Base-by-base conservation (phyloP, 2,888 invertebrate species). In the Drosophila buzzatii region DNA sequence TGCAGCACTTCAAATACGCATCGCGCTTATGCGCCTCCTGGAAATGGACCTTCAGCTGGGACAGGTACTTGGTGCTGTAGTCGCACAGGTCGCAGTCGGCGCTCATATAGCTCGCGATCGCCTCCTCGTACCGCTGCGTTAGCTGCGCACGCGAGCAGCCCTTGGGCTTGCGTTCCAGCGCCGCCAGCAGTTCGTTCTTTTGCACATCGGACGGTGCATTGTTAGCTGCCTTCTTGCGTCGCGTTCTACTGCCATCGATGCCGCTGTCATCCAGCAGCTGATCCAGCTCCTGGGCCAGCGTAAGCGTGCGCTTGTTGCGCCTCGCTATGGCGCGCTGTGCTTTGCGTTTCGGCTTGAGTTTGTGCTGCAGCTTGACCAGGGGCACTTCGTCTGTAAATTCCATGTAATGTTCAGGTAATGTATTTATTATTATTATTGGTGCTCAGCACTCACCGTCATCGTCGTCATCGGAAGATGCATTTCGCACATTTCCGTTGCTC, bases 81-180 rank as follows among this genome's bases (percentile, higher is more conserved):
- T 91, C 81, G 59, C 91, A 91, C 20, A 92, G 79, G 64, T 91
- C 91, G 63, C 91, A 91, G 67, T 81, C 88, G 42, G 92, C 80
- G 35, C 74, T 79, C 89, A 91, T 87, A 33, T 87, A 86, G 71
- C 87, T 89, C 60, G 86, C 86, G 20, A 86, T 86, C 7, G 88
- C 73, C 49, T 86, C 90, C 59, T 86, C 86, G 18, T 86, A 86
- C 6, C 85, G 79, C 41, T 87, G 77, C 16, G 90, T 73, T 33
- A 86, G 68, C 56, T 87, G 89, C 0, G 74, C 73, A 2, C 90
- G 81, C 10, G 86, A 79, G 14, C 89, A 90, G 56, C 90, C 90
- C 18, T 90, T 86, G 10, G 89, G 82, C 16, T 86, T 86, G 31
- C 90, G 81, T 16, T 89, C 86, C 9, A 81, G 41, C 1, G 69